phyloP scores from a whole-genome alignment of 1,140 invertebrate genomes.

The Bicyclus anynana region DNA sequence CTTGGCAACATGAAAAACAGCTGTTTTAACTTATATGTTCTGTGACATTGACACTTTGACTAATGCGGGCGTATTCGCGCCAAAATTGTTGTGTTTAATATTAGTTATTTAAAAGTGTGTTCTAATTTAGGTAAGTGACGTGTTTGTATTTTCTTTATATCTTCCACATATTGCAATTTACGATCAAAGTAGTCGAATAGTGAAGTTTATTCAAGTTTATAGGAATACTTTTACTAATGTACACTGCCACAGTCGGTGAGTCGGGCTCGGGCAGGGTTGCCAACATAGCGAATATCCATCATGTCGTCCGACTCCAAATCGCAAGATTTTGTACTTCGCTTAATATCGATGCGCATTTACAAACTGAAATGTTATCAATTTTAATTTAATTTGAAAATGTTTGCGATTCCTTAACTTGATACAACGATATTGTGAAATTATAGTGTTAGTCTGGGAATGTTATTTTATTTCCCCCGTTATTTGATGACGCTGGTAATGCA shows the following conservation, averaged over 20 bases:
- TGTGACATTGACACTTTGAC: not conserved
- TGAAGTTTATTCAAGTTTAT: not conserved
- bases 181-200: not conserved
- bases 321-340: not conserved
- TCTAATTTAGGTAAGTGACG: not conserved
- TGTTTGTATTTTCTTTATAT: not conserved
- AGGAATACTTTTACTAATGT: not conserved
- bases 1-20: not conserved
- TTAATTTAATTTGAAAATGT: not conserved
- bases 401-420: not conserved
- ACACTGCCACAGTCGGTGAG: too few species aligned
- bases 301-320: slow-evolving; percentile 5
- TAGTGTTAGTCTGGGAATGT: not conserved
- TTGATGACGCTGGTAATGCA: slow-evolving; percentile 21
- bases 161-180: too few species aligned
- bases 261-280: slow-evolving; percentile 9
- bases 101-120: not conserved
- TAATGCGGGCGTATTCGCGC: not conserved
- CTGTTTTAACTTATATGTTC: not conserved
- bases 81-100: not conserved
- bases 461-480: slow-evolving; percentile 2
- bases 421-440: not conserved
- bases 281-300: slow-evolving; percentile 17
- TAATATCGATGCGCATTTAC: not conserved
- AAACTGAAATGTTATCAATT: not conserved